phyloP scores from a whole-genome alignment of 2,797 vertebrate species.

The Potorous gilbertii region DNA sequence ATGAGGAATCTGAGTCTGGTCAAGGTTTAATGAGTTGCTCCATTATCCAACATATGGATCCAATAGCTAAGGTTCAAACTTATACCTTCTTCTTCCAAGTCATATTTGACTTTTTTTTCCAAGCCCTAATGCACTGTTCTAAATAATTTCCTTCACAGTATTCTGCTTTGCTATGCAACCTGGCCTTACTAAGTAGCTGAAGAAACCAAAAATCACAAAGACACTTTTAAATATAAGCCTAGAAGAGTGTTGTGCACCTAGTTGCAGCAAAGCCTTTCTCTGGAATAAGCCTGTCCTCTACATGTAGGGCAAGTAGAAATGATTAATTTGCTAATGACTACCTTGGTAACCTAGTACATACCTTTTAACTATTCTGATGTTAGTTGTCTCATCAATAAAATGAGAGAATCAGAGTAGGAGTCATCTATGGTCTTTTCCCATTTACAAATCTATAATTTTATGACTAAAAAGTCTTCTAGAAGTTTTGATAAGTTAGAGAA shows the following conservation, averaged over 20 bases:
- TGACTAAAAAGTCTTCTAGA: not conserved
- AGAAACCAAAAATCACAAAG: not conserved
- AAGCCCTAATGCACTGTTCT: not conserved
- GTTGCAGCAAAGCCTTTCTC: not conserved
- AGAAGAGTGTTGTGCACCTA: not conserved
- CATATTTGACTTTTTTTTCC: not conserved
- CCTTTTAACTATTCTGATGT: not conserved
- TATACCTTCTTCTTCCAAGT: not conserved
- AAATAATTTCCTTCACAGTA: not conserved
- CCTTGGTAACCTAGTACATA: not conserved
- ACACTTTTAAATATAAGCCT: not conserved
- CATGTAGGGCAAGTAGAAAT: not conserved
- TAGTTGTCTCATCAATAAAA: not conserved
- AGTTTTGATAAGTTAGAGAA: not conserved
- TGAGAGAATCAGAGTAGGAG: not conserved
- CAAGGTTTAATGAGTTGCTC: not conserved
- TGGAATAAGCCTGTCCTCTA: not conserved
- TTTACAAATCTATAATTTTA: not conserved
- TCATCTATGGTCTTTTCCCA: not conserved
- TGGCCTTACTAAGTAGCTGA: not conserved
- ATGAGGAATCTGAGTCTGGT: not conserved
- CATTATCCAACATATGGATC: not conserved
- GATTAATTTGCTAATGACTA: not conserved
- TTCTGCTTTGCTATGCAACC: not conserved
- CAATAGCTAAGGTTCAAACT: not conserved